Percentiles rank a stretch among this genome's conserved stretches.
phyloP scores from a whole-genome alignment of 2,888 invertebrate genomes.

The Ormyrus nitidulus region DNA sequence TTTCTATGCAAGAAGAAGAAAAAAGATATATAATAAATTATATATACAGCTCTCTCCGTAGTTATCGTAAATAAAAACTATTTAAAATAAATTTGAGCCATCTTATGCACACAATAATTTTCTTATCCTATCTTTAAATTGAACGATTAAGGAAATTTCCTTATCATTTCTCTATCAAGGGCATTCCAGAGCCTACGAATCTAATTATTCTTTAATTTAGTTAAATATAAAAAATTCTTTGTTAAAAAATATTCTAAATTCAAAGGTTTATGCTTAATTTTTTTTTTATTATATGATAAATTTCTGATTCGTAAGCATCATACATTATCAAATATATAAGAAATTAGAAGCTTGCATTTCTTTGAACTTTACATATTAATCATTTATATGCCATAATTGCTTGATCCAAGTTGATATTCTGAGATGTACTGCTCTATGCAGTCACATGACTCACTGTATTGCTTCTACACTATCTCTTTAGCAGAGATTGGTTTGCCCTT shows the following conservation, averaged over 20 bases:
- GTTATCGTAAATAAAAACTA: too few species aligned
- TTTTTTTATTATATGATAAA: not conserved
- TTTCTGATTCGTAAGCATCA: slow-evolving; percentile 11
- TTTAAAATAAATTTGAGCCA: too few species aligned
- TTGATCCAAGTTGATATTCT: slow-evolving; percentile 22
- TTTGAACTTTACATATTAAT: slow-evolving; percentile 21
- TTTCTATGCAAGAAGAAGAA: too few species aligned
- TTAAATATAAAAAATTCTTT: too few species aligned
- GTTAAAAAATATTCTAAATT: not conserved
- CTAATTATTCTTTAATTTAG: too few species aligned
- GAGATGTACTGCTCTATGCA: slow-evolving; percentile 15
- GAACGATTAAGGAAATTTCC: too few species aligned
- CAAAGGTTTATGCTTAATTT: slow-evolving; percentile 20
- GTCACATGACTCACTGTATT: slow-evolving; percentile 46
- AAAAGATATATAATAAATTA: too few species aligned
- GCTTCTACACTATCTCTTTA: slow-evolving; percentile 58
- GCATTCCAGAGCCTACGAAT: too few species aligned
- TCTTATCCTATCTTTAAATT: too few species aligned
- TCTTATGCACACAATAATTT: too few species aligned
- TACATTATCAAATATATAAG: not conserved
- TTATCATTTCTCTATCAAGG: too few species aligned
- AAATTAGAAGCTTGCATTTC: not conserved
- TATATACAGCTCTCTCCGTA: too few species aligned
- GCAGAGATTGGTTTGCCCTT: slow-evolving; percentile 67
- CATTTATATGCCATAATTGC: slow-evolving; percentile 19